Conservation (phyloP, 1,140 invertebrate species). For the Galendromus occidentalis region DNA sequence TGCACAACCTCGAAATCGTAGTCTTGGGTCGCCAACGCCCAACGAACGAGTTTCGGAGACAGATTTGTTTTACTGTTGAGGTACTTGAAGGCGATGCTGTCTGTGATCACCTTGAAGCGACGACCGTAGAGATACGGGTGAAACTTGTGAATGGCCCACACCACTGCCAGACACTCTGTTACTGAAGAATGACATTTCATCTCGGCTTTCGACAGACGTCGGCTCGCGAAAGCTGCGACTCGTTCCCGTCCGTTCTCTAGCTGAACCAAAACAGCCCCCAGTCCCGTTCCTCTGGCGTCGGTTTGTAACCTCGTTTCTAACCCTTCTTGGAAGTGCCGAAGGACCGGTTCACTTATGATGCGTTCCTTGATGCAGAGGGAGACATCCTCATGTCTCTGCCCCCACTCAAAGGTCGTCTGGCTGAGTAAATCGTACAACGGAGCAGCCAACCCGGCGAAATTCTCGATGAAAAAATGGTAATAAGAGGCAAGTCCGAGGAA, state of each 20-base stretch:
- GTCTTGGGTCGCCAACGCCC: slow-evolving; percentile 23
- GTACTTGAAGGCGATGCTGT: slow-evolving; percentile 9
- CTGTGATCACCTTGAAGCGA: slow-evolving; percentile 12
- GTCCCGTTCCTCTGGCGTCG: slow-evolving; percentile 14
- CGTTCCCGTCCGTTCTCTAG: slow-evolving; percentile 17
- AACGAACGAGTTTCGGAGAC: slow-evolving; percentile 14
- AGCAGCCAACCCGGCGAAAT: background rate
- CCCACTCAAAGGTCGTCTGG: too few species aligned
- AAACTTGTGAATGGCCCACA: slow-evolving; percentile 13
- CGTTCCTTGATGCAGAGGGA: too few species aligned
- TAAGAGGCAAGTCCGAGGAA: slow-evolving; percentile 10
- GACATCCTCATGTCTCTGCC: too few species aligned
- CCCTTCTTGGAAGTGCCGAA: too few species aligned
- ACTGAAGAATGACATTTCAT: slow-evolving; percentile 16
- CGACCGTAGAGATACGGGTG: slow-evolving; percentile 10
- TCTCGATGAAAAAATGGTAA: background rate
- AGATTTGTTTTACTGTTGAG: background rate
- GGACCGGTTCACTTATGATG: too few species aligned
- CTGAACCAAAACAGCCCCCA: slow-evolving; percentile 23
- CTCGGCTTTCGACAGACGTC: slow-evolving; percentile 9
- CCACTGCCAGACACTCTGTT: slow-evolving; percentile 13
- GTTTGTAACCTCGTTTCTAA: background rate
- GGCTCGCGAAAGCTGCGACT: slow-evolving; percentile 19
- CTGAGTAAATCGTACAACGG: too few species aligned
- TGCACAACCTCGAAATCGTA: slow-evolving; percentile 21